Evolutionary conservation across 2,113 vertebrate species (phyloP).

Genomic region (Toxotes chatareus): DNA sequence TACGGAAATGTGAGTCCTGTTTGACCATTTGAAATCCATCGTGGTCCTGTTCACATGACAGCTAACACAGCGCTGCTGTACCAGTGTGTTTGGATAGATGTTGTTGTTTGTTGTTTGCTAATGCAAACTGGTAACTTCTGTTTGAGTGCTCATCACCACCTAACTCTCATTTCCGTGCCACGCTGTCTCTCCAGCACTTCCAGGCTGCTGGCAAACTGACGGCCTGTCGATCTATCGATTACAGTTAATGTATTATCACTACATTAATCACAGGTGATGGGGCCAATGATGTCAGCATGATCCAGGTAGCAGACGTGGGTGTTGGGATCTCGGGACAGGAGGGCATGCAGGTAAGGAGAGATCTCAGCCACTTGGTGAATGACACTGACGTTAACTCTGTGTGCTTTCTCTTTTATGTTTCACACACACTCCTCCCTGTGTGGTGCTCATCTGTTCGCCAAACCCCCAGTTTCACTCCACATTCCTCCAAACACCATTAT

Average conservation of each 20-base stretch:
- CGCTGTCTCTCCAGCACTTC: not conserved
- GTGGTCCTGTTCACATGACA: not conserved
- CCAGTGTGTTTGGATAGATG: not conserved
- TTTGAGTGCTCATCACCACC: constrained; percentile 2
- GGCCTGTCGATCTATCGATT: not conserved
- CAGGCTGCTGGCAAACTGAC: not conserved
- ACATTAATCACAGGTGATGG: constrained; percentile 90
- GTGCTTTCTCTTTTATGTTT: no score
- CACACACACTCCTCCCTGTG: no score
- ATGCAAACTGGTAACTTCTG: not conserved
- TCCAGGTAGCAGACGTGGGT: constrained; percentile 97
- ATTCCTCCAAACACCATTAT: no score
- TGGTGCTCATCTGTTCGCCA: no score
- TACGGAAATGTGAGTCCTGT: not conserved
- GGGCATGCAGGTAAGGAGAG: constrained; percentile 94
- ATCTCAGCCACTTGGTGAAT: not conserved
- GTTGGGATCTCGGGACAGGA: constrained; percentile 98
- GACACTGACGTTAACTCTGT: no score
- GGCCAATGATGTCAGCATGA: constrained; percentile 99
- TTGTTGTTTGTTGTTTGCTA: not conserved
- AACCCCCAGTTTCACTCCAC: no score
- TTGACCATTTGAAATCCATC: not conserved
- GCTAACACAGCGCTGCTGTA: not conserved
- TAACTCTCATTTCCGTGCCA: not conserved
- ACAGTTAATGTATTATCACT: not conserved